phyloP scores from a whole-genome alignment of 2,888 invertebrate species.

The Conistra vaccinii region DNA sequence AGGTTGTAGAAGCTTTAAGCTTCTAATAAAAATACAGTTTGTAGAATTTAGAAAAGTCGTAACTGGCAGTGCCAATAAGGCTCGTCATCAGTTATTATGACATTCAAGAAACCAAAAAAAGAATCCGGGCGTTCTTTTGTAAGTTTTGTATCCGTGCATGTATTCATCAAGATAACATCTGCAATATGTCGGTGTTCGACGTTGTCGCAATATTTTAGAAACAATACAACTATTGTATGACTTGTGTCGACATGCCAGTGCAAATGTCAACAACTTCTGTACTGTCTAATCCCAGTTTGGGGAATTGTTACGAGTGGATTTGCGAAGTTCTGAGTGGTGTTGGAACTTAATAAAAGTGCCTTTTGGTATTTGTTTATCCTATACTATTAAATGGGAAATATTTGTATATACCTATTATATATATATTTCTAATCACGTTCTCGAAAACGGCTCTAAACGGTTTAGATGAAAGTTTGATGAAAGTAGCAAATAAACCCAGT shows the following conservation, averaged over 20 bases:
- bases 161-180: conserved; percentile 51
- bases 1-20: background rate
- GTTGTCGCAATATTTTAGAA: conserved; percentile 43
- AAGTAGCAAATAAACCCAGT: too few species aligned
- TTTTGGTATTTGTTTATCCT: background rate
- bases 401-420: too few species aligned
- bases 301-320: conserved; percentile 8
- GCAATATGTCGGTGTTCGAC: conserved; percentile 32
- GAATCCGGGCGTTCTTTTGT: conserved; percentile 18
- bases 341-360: background rate
- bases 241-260: conserved; percentile 17
- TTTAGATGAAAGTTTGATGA: too few species aligned
- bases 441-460: too few species aligned
- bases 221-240: conserved; percentile 49
- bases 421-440: too few species aligned
- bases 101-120: conserved; percentile 28
- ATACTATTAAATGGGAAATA: too few species aligned
- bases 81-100: conserved; percentile 17
- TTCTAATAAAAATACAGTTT: background rate
- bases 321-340: conserved; percentile 10
- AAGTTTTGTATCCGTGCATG: conserved; percentile 19
- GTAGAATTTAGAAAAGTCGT: background rate
- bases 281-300: conserved; percentile 32
- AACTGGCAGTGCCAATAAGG: background rate
- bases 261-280: conserved; percentile 37